Evolutionary conservation across 2,888 invertebrate species (phyloP), one percentile per base, ranked within the genome.

Genomic region (Neuroscelio doddi): DNA sequence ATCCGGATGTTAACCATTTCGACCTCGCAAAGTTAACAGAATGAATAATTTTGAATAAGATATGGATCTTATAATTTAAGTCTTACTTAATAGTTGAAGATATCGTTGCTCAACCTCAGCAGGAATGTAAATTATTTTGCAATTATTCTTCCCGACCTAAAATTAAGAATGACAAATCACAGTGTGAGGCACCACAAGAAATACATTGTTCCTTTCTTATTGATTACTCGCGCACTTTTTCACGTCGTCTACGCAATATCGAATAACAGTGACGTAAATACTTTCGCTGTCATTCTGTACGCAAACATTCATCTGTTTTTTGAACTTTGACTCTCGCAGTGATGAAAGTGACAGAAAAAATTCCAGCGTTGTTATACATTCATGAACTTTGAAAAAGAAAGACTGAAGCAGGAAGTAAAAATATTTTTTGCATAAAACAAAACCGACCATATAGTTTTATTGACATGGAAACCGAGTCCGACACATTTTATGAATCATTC

Each of bases 91-190:
- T 32, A 27, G 7, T 17, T 27, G 15, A 39, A 44, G 32, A 36
- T 42, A 38, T 50, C 38, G 8, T 1, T 8, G 12, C 49, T 44
- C 36, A 44, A 38, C 34, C 24, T 47, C 17, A 1, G 16, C 32
- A 32, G 27, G 14, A 26, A 49, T 42, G 30, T 36, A 17, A 44
- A 50, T 44, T 44, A 21, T 15, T 50, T 21, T 8, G 15, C 29
- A 16, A 50, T 50, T 49, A 34, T 30, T 30, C 41, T 46, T 21
- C 29, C 17, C 39, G 27, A 49, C 38, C 47, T 42, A 44, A 46
- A 7, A 46, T 29, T 55, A 39, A 38, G 29, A 30, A 30, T 55
- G 55, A 55, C 55, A 55, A 55, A 46, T 55, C 29, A 8, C 30
- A 26, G 38, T 34, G n/a, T n/a, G 24, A 3, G 30, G 17, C 32